These are phyloP conservation scores for Drosophila maculinotata DNA, from an alignment of 2,888 invertebrate genomes.

Conservation along the genomic window DNA sequence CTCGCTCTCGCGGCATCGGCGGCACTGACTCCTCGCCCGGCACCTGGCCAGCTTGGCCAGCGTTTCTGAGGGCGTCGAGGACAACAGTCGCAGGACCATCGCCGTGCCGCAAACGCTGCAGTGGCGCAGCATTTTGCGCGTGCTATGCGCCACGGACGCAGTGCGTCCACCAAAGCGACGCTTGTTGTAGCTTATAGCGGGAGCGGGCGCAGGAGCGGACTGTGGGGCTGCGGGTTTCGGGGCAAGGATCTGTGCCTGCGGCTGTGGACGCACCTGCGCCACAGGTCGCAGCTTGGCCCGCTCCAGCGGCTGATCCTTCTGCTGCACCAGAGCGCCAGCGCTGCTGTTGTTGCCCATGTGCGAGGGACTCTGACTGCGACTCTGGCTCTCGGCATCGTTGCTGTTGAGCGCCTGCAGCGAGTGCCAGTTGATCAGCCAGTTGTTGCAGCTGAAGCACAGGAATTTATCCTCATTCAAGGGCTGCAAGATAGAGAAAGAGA, in stretches of 20 bases:
- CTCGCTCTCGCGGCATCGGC: slow-evolving; percentile 64
- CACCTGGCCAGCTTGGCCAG: slow-evolving; percentile 33
- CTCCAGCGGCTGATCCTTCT: slow-evolving; percentile 58
- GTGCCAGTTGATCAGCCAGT: slow-evolving; percentile 85
- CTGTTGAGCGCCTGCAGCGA: slow-evolving; percentile 84
- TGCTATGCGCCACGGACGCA: slow-evolving; percentile 27
- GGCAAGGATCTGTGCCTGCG: slow-evolving; percentile 17
- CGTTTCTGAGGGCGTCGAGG: slow-evolving; percentile 18
- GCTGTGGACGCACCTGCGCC: slow-evolving; percentile 66
- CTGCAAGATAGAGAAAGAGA: slow-evolving; percentile 61
- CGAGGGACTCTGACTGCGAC: slow-evolving; percentile 75
- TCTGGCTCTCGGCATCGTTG: slow-evolving; percentile 83
- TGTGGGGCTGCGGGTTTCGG: slow-evolving; percentile 5
- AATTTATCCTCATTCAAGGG: slow-evolving; percentile 85
- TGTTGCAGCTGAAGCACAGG: slow-evolving; percentile 85
- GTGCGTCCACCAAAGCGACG: slow-evolving; percentile 40
- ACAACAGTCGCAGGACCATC: slow-evolving; percentile 55
- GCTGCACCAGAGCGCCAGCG: slow-evolving; percentile 61
- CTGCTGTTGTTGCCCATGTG: slow-evolving; percentile 78
- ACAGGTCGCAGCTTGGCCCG: slow-evolving; percentile 53
- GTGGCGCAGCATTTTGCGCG: slow-evolving; percentile 60
- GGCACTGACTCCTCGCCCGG: slow-evolving; percentile 59
- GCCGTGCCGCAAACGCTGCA: slow-evolving; percentile 71
- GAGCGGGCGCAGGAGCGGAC: slow-evolving; percentile 9
- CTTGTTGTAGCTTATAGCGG: slow-evolving; percentile 54